Percentiles rank a stretch among this genome's conserved stretches.
These are phyloP conservation scores for Drosophila murphyi DNA, from an alignment of 1,140 invertebrate genomes.

Conservation along the genomic window DNA sequence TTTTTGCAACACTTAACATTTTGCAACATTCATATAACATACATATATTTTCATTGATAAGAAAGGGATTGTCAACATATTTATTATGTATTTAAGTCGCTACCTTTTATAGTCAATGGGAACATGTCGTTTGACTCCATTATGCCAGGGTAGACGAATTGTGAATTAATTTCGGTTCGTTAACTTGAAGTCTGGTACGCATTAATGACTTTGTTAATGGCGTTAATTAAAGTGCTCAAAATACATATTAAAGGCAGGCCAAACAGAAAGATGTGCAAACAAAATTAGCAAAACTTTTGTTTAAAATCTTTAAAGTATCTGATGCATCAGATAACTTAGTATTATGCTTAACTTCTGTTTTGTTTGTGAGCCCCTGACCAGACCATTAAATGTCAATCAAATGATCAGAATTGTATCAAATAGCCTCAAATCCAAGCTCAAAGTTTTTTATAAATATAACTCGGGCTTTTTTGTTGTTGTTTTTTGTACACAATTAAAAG, in stretches of 20 bases:
- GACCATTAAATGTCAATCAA: conserved; percentile 33
- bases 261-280: conserved; percentile 15
- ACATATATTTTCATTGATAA: not conserved
- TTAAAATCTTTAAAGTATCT: not conserved
- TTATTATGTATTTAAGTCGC: not conserved
- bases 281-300: conserved; percentile 3
- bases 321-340: conserved; percentile 32
- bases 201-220: conserved; percentile 31
- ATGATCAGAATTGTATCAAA: conserved; percentile 48
- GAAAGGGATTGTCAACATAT: not conserved
- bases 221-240: conserved; percentile 58
- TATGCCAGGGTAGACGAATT: conserved; percentile 14
- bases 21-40: not conserved
- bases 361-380: conserved; percentile 18
- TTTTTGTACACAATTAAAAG: conserved; percentile 66
- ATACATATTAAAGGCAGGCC: conserved; percentile 4
- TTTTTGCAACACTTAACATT: not conserved
- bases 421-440: conserved; percentile 41
- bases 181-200: conserved; percentile 30
- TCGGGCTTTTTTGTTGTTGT: conserved; percentile 45
- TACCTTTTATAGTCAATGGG: conserved; percentile 6
- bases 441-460: conserved; percentile 36
- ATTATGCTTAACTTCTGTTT: conserved; percentile 26
- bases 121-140: not conserved
- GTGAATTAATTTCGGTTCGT: conserved; percentile 48